Conservation (phyloP, 2,888 invertebrate genomes). For the Eupithecia tripunctaria region DNA sequence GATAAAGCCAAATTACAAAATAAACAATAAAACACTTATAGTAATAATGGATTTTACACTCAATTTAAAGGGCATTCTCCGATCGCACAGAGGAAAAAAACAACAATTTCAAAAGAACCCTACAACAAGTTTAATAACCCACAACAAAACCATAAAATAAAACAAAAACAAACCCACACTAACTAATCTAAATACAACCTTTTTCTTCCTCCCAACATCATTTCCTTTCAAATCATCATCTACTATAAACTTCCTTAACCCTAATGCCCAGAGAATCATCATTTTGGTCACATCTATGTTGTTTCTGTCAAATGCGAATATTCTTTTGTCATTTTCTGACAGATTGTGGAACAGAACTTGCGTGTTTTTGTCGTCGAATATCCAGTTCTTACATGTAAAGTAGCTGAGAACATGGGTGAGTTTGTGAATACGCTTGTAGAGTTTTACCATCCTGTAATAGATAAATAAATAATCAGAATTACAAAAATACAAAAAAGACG, state of each 20-base stretch:
- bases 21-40: no score
- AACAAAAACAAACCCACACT: background rate
- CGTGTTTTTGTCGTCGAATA: background rate
- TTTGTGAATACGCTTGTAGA: background rate
- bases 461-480: background rate
- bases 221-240: background rate
- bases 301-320: constrained; percentile 7
- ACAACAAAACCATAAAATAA: constrained; percentile 4
- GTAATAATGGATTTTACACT: no score
- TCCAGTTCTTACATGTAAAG: background rate
- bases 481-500: no score
- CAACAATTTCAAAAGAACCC: background rate
- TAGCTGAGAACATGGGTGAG: background rate
- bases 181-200: background rate
- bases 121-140: background rate
- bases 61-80: no score
- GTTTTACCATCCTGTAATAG: constrained; percentile 1
- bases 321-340: constrained; percentile 1
- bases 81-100: no score
- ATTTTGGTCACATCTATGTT: background rate
- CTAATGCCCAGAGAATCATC: constrained; percentile 8
- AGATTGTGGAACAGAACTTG: constrained; percentile 1
- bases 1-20: no score
- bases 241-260: background rate
- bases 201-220: background rate